These are phyloP conservation scores for Eupithecia tripunctaria DNA, from an alignment of 2,888 invertebrate genomes.

Conservation along the genomic window DNA sequence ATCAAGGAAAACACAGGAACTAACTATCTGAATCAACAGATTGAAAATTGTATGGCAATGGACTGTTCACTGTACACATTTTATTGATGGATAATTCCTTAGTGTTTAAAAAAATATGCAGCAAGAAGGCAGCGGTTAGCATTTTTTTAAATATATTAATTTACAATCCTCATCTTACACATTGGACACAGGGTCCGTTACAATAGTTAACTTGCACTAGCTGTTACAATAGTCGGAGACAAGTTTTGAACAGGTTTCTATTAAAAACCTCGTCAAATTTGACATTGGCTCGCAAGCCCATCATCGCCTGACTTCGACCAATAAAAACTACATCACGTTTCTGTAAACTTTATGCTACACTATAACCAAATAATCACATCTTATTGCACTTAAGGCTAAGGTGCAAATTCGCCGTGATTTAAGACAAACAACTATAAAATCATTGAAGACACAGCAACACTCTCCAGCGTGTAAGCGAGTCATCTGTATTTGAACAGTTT, in stretches of 20 bases:
- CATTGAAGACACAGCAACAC: neutral
- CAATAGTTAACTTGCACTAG: no score
- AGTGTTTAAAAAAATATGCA: neutral
- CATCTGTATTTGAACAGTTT: neutral
- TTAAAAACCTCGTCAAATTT: neutral
- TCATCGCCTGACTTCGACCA: neutral
- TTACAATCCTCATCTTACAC: neutral
- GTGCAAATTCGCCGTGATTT: neutral
- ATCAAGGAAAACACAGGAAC: neutral
- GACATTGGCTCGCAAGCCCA: neutral
- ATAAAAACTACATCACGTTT: neutral
- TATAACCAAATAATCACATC: slow-evolving; percentile 1
- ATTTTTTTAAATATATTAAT: neutral
- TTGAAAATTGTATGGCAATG: neutral
- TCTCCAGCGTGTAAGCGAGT: neutral
- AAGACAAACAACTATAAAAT: neutral
- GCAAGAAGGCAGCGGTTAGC: neutral
- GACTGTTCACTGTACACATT: neutral
- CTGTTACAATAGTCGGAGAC: neutral
- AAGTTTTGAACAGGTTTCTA: neutral
- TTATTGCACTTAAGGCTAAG: neutral
- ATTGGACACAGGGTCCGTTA: neutral
- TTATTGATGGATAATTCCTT: neutral
- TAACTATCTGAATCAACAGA: no score
- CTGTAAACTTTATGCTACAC: neutral